Base-by-base conservation (phyloP, 2,797 vertebrate species). In the Clarias pachynema region DNA sequence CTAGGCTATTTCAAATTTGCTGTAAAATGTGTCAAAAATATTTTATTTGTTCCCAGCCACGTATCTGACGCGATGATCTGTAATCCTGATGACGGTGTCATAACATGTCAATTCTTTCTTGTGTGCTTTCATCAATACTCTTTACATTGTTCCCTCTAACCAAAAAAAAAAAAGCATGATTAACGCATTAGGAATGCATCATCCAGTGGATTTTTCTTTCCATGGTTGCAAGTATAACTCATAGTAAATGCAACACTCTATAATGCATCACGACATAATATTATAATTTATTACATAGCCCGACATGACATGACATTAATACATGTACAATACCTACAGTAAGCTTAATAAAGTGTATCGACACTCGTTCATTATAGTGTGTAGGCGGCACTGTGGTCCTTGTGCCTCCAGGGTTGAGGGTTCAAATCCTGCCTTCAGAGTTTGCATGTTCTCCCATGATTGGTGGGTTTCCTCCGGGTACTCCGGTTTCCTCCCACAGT, bases 1-100 rank as follows among this genome's bases (percentile, higher is more conserved):
- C 77, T 44, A n/a, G 59, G 31, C 77, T 62, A 18, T 63, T 65
- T 79, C 75, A n/a, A 16, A 79, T 40, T 26, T 63, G 12, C 49
- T 53, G 0, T 53, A 63, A 65, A 79, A 44, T 3, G 8, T 65
- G 56, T 9, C 34, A 44, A 62, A 65, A 79, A 65, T 49, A 2
- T 18, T 44, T 63, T 20, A 65, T 49, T 29, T 29, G 56, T 6
- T 26, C 18, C 14, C 59, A 63, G 59, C 24, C 63, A 44, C 0
- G 20, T 62, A 16, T n/a, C 37, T 66, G 60, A 65, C 4, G n/a
- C 24, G 60, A 49, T 29, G 62, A 49, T 80, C 60, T 49, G 37
- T 65, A 65, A 49, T 40, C 1, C 56, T 60, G 31, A 56, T 56
- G 57, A 59, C 9, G 29, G 31, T 79, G 57, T 79, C 57, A 16